Evolutionary conservation across 2,888 invertebrate species (phyloP).

Genomic region (Ceramica pisi): DNA sequence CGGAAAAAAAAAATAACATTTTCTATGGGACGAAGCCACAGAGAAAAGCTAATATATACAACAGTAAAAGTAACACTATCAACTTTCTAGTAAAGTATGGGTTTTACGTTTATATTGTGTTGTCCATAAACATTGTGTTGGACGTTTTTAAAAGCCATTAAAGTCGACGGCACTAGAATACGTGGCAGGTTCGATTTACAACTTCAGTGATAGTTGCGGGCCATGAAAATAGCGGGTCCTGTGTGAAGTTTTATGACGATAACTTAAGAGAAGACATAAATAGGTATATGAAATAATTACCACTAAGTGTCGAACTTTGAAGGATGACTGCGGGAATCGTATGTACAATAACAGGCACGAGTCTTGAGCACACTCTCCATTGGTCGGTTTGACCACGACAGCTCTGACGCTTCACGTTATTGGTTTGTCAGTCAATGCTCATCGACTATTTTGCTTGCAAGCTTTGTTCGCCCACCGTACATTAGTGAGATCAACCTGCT

Average conservation of each 20-base stretch:
- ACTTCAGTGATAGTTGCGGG: conserved; percentile 56
- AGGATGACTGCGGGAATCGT: too few relatives aligned
- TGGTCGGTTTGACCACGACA: too few relatives aligned
- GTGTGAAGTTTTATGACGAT: not conserved
- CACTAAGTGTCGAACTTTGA: not conserved
- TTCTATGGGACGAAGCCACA: not conserved
- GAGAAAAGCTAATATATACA: not conserved
- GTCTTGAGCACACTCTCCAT: too few relatives aligned
- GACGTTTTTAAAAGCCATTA: conserved; percentile 82
- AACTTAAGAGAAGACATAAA: not conserved
- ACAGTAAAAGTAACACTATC: conserved; percentile 37
- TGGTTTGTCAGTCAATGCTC: too few relatives aligned
- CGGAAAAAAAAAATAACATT: not conserved
- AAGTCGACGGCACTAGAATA: conserved; percentile 71
- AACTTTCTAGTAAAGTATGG: conserved; percentile 53
- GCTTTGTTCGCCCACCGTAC: too few relatives aligned
- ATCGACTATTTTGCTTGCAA: too few relatives aligned
- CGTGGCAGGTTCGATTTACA: conserved; percentile 72
- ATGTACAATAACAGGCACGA: too few relatives aligned
- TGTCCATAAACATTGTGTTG: conserved; percentile 74
- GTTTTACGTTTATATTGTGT: conserved; percentile 52
- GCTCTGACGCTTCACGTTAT: too few relatives aligned
- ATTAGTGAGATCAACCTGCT: too few relatives aligned
- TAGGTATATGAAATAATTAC: not conserved
- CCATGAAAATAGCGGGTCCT: conserved; percentile 12